These are phyloP conservation scores for Ridgeia piscesae DNA, from an alignment of 1,140 invertebrate genomes.

Conservation along the genomic window DNA sequence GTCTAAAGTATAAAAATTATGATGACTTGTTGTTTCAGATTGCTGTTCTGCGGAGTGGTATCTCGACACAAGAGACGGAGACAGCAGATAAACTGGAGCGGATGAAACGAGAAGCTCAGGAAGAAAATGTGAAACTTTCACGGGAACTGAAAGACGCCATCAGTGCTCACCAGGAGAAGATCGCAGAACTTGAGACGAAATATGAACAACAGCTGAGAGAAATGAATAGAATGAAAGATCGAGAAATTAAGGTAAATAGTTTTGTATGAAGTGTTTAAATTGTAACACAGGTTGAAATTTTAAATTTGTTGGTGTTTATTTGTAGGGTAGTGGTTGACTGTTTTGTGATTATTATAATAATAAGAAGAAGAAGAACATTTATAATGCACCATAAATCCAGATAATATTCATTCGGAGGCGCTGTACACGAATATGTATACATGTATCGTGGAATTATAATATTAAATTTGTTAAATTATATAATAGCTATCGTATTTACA, in stretches of 20 bases:
- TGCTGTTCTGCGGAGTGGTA: neutral
- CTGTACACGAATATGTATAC: too few species aligned
- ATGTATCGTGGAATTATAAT: too few species aligned
- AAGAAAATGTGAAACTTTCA: neutral
- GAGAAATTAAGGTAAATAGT: neutral
- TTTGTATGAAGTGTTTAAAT: neutral
- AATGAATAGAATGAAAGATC: neutral
- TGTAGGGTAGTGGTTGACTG: too few species aligned
- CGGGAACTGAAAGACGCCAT: neutral
- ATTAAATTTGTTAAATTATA: too few species aligned
- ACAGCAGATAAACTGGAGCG: neutral
- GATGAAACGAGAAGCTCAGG: neutral
- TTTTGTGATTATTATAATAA: too few species aligned
- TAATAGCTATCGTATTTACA: too few species aligned
- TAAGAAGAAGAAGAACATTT: too few species aligned
- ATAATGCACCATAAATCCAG: too few species aligned
- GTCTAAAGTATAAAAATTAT: too few species aligned
- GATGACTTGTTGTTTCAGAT: neutral
- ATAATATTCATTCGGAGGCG: too few species aligned
- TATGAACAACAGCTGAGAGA: slow-evolving; percentile 9
- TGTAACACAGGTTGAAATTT: too few species aligned
- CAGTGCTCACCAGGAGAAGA: neutral
- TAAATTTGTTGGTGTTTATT: too few species aligned
- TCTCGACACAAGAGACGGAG: neutral
- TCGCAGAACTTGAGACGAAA: neutral